Evolutionary conservation across 2,113 vertebrate genomes (phyloP), one percentile per base, ranked within the genome.

Genomic region (Pterocles orientalis): DNA sequence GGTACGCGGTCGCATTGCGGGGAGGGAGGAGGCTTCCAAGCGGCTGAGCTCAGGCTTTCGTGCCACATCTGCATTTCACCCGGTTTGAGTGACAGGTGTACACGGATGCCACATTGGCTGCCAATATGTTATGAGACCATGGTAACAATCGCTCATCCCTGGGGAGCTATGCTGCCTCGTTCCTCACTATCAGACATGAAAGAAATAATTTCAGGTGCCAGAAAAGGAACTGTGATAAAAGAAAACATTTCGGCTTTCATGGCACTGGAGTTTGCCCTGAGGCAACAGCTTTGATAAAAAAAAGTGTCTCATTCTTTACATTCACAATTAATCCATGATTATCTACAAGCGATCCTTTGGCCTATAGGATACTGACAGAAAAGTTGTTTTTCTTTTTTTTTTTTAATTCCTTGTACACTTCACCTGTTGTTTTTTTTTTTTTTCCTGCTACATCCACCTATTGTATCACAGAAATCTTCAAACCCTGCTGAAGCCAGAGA

Each of bases 131-230:
- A 86, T 94, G 98, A 98, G 97, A 98, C 98, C 97, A 93, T 95
- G 96, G 98, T 98, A 98, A 98, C 98, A 98, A 98, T 98, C 91
- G 64, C 68, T 94, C 78, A 96, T 98, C 99, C 98, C 99, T 96
- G 64, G 98, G 98, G 98, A 98, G 97, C 97, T 91, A 54, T 94
- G 92, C 88, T 91, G 97, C 97, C 97, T 96, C 88, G 57, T 98
- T 97, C 97, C 95, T 95, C 97, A 81, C 97, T 93, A 96, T 98
- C 98, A 98, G 97, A 98, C 98, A 98, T 98, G 98, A 99, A 98
- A 98, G 98, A 98, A 98, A 98, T 98, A 86, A 98, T 99, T 99
- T 98, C 98, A 98, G 98, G 98, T 99, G 98, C 98, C 97, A 97
- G 97, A 69, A 97, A 98, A 96, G 96, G 88, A 96, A 95, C 94